Evolutionary conservation across 2,113 vertebrate species (phyloP).

Genomic region (Tragelaphus strepsiceros): DNA sequence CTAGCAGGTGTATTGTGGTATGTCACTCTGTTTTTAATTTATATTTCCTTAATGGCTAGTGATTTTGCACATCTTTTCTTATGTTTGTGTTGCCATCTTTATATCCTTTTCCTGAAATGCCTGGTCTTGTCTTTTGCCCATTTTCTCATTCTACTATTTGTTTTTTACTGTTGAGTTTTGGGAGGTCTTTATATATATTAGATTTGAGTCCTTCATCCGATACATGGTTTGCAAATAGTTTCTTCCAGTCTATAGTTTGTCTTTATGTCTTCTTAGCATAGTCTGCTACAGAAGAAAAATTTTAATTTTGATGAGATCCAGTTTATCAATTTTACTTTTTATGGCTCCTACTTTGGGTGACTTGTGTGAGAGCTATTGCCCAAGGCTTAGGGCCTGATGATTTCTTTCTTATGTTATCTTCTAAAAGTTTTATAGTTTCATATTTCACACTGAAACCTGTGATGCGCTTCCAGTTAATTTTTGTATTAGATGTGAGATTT

Average conservation of each 20-base stretch:
- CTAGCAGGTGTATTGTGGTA: rapidly evolving
- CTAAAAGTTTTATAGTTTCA: neutral
- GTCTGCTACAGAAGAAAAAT: neutral
- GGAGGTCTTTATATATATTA: neutral
- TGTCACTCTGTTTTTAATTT: neutral
- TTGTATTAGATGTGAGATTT: neutral
- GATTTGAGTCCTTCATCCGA: neutral
- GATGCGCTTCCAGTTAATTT: neutral
- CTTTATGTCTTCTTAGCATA: neutral
- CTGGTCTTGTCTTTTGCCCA: neutral
- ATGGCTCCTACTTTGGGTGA: neutral
- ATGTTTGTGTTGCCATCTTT: rapidly evolving
- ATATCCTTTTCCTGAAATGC: neutral
- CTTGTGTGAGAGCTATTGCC: neutral
- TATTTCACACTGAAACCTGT: neutral
- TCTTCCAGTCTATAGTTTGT: neutral
- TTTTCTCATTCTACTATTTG: neutral
- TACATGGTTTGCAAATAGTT: neutral
- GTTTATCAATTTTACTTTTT: neutral
- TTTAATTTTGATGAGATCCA: neutral
- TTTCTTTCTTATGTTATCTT: neutral
- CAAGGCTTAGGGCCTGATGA: neutral
- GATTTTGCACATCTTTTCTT: neutral
- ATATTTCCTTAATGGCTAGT: neutral
- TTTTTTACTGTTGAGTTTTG: neutral